phyloP scores from a whole-genome alignment of 2,797 vertebrate species.

The Phaenicophaeus curvirostris region DNA sequence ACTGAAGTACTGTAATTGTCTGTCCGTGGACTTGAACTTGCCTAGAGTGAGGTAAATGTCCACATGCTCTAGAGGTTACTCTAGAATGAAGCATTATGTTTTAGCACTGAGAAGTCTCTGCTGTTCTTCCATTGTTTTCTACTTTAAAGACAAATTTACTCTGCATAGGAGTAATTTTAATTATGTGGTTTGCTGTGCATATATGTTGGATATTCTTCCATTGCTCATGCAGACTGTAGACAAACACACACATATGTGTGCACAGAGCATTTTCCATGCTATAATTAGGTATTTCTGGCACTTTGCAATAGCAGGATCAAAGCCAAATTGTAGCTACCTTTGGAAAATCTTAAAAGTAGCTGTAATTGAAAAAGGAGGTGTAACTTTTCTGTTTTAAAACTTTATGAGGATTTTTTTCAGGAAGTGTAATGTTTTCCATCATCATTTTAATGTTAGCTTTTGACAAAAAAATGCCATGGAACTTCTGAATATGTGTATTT shows the following conservation, averaged over 20 bases:
- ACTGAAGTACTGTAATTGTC: not conserved
- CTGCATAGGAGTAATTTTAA: not conserved
- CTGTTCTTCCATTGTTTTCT: slow-evolving; percentile 22
- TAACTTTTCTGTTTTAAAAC: not conserved
- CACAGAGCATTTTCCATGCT: slow-evolving; percentile 13
- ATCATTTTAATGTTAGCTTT: not conserved
- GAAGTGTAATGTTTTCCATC: not conserved
- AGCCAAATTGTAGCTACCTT: slow-evolving; percentile 34
- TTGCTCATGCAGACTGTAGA: slow-evolving; percentile 8
- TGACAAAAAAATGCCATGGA: not conserved
- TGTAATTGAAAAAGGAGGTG: not conserved
- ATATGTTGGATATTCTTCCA: slow-evolving; percentile 41
- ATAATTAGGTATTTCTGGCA: slow-evolving; percentile 34
- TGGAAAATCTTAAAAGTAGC: slow-evolving; percentile 44
- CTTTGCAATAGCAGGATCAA: not conserved
- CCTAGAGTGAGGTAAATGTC: slow-evolving; percentile 38
- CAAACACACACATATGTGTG: slow-evolving; percentile 25
- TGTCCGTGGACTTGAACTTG: slow-evolving; percentile 33
- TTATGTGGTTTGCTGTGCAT: not conserved
- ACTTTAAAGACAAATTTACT: slow-evolving; percentile 22
- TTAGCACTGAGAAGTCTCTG: not conserved
- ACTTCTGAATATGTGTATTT: not conserved
- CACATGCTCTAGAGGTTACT: slow-evolving; percentile 33
- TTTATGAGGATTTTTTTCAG: not conserved
- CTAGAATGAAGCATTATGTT: slow-evolving; percentile 35